These are phyloP conservation scores for Fratercula arctica DNA, from an alignment of 2,797 vertebrate genomes.

Conservation along the genomic window DNA sequence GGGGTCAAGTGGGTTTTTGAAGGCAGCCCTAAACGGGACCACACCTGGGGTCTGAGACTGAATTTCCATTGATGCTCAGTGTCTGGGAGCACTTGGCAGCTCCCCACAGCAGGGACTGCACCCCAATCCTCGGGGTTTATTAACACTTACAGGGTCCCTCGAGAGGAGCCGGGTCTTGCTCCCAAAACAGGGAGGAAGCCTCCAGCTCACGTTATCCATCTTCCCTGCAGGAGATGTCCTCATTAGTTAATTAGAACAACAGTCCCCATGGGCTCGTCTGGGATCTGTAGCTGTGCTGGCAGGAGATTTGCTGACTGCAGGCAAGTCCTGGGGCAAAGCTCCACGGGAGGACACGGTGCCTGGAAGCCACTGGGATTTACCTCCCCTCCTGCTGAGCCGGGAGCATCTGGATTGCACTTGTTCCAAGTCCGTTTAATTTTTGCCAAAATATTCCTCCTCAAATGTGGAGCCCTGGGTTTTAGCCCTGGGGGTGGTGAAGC, in stretches of 20 bases:
- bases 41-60: background rate
- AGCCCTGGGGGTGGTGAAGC: background rate
- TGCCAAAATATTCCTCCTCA: background rate
- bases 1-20: rapidly evolving
- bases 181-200: background rate
- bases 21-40: background rate
- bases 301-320: constrained; percentile 27
- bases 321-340: background rate
- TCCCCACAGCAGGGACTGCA: background rate
- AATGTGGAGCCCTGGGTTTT: background rate
- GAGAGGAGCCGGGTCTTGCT: background rate
- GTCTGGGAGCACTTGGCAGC: background rate
- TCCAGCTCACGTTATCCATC: background rate
- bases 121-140: rapidly evolving
- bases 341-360: background rate
- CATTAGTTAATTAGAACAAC: constrained; percentile 49
- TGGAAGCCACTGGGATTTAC: background rate
- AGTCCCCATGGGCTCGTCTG: background rate
- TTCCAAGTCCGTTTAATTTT: background rate
- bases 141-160: background rate
- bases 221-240: background rate
- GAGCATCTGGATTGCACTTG: background rate
- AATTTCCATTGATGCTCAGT: background rate
- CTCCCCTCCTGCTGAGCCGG: background rate
- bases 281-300: constrained; percentile 23